Percentiles rank a stretch among this genome's conserved stretches.
Conservation (phyloP, 1,140 invertebrate species). For the Hycleus cichorii region DNA sequence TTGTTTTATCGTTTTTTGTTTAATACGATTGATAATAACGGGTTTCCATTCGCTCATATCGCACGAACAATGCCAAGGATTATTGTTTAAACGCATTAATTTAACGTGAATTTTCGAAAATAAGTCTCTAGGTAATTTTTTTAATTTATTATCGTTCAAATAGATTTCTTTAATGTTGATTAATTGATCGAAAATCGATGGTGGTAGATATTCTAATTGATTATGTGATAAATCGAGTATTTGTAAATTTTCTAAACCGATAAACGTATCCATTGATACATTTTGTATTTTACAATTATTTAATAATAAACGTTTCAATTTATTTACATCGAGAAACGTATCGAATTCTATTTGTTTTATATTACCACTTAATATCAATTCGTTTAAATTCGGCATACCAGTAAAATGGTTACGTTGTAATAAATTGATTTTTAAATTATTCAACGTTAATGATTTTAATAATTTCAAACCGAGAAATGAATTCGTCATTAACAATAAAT, state of each 20-base stretch:
- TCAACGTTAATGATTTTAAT: constrained; percentile 47
- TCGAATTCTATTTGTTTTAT: constrained; percentile 57
- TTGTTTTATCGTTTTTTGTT: constrained; percentile 40
- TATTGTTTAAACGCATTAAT: constrained; percentile 52
- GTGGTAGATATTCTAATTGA: constrained; percentile 49
- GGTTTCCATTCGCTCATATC: constrained; percentile 56
- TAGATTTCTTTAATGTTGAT: constrained; percentile 51
- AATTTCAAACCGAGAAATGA: constrained; percentile 54
- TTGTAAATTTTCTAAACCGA: constrained; percentile 51
- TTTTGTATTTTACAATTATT: constrained; percentile 53
- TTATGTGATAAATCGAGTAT: constrained; percentile 59
- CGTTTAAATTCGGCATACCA: constrained; percentile 48
- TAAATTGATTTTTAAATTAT: constrained; percentile 48
- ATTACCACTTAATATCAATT: constrained; percentile 50
- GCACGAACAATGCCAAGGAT: constrained; percentile 65
- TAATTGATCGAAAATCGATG: constrained; percentile 56
- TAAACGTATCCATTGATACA: constrained; percentile 62
- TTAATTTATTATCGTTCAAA: constrained; percentile 54
- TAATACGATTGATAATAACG: constrained; percentile 44
- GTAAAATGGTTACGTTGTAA: constrained; percentile 54
- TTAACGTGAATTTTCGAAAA: constrained; percentile 48
- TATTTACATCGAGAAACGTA: constrained; percentile 54
- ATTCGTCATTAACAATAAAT: constrained; percentile 51
- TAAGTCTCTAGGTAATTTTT: constrained; percentile 48
- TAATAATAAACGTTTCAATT: constrained; percentile 52